A percentile compares a stretch with the other conserved stretches of the same genome.
Evolutionary conservation across 2,888 invertebrate genomes (phyloP).

Genomic region (Gasteruption jaculator): DNA sequence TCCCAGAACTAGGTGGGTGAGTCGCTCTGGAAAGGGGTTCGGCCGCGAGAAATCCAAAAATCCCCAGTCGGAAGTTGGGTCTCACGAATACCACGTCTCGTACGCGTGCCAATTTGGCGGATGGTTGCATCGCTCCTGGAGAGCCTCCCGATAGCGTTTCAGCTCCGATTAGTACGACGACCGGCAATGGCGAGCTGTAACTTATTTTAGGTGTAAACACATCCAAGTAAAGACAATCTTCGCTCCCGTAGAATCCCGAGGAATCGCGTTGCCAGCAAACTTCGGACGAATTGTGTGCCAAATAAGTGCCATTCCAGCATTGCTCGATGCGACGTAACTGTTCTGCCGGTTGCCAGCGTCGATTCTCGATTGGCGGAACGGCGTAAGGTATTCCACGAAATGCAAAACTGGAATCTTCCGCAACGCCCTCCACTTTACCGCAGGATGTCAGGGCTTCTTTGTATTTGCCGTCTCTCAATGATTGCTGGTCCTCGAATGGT

Average conservation of each 20-base stretch:
- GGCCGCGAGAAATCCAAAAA: constrained; percentile 74
- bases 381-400: constrained; percentile 83
- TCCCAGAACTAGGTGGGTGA: constrained; percentile 75
- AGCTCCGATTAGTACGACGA: constrained; percentile 77
- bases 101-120: constrained; percentile 69
- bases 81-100: constrained; percentile 81
- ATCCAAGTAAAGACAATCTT: constrained; percentile 80
- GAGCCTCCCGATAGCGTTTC: constrained; percentile 75
- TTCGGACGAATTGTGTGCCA: constrained; percentile 64
- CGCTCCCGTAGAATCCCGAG: constrained; percentile 66
- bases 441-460: constrained; percentile 72
- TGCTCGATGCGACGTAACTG: constrained; percentile 63
- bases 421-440: constrained; percentile 72
- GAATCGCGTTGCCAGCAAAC: constrained; percentile 69
- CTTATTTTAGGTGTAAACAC: constrained; percentile 77
- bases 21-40: constrained; percentile 65
- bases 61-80: constrained; percentile 69
- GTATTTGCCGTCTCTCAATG: constrained; percentile 68
- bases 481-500: constrained; percentile 58
- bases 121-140: constrained; percentile 69
- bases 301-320: constrained; percentile 75
- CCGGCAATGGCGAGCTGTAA: constrained; percentile 74
- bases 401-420: constrained; percentile 74
- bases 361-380: constrained; percentile 64
- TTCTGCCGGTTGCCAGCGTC: constrained; percentile 69